Conservation (phyloP, 1,140 invertebrate genomes). For the Ganaspis sp. region DNA sequence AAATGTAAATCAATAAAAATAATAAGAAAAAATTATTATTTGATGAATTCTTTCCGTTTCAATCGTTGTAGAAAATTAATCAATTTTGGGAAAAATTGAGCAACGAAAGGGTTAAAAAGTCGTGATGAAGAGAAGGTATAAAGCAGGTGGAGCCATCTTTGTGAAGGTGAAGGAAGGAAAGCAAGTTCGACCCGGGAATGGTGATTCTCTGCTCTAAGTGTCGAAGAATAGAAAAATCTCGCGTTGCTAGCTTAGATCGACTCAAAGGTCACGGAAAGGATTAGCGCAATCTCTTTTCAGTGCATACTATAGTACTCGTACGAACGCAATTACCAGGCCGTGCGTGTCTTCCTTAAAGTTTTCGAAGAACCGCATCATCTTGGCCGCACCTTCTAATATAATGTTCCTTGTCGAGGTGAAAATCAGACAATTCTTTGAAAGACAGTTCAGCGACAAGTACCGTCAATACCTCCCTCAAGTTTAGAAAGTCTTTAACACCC, state of each 20-base stretch:
- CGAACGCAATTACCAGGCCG: constrained; percentile 46
- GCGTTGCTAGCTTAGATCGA: not conserved
- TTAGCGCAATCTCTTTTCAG: constrained; percentile 55
- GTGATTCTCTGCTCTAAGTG: not conserved
- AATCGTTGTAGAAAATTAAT: too few species aligned
- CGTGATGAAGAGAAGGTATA: not conserved
- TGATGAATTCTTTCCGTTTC: too few species aligned
- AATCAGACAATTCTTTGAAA: constrained; percentile 22
- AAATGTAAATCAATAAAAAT: too few species aligned
- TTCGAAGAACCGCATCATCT: constrained; percentile 28
- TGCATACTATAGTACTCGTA: constrained; percentile 32
- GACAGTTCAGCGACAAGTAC: constrained; percentile 9
- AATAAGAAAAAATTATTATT: too few species aligned
- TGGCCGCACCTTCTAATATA: constrained; percentile 19
- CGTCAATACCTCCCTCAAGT: not conserved
- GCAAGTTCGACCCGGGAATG: not conserved
- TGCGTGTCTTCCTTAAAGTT: constrained; percentile 36
- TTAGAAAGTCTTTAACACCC: not conserved
- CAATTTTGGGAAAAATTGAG: too few species aligned
- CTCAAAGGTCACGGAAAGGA: constrained; percentile 53
- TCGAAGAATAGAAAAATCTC: constrained; percentile 28
- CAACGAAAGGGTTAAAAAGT: not conserved
- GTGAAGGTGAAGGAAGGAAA: constrained; percentile 2
- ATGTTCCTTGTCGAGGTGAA: constrained; percentile 4
- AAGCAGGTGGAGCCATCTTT: not conserved